phyloP scores from a whole-genome alignment of 2,113 vertebrate species.

The Trochalopteron elliotii region DNA sequence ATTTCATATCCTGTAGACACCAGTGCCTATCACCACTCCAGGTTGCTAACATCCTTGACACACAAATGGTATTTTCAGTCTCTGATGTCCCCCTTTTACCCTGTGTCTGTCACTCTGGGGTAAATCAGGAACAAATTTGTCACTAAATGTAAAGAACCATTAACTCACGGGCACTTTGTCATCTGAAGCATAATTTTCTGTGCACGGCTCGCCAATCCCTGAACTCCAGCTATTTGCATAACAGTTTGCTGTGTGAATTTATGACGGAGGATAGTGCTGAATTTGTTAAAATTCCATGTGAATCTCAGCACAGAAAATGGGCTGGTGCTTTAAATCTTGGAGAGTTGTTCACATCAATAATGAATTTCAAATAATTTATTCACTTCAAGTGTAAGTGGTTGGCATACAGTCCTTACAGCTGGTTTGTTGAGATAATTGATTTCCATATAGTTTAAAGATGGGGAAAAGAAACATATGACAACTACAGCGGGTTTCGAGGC shows the following conservation, averaged over 20 bases:
- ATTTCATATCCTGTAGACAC: slow-evolving; percentile 83
- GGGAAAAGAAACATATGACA: slow-evolving; percentile 78
- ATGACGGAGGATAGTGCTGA: slow-evolving; percentile 59
- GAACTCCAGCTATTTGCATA: slow-evolving; percentile 78
- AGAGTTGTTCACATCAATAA: slow-evolving; percentile 85
- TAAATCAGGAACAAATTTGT: slow-evolving; percentile 77
- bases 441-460: slow-evolving; percentile 92
- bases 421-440: slow-evolving; percentile 96
- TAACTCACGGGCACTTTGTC: slow-evolving; percentile 72
- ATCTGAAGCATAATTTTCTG: slow-evolving; percentile 60
- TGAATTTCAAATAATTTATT: slow-evolving; percentile 95
- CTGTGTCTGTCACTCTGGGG: slow-evolving; percentile 78
- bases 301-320: slow-evolving; percentile 64
- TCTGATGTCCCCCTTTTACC: slow-evolving; percentile 66
- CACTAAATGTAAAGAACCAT: slow-evolving; percentile 77
- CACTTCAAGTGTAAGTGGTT: slow-evolving; percentile 90
- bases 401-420: slow-evolving; percentile 88
- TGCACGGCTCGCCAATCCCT: neutral
- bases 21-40: slow-evolving; percentile 83
- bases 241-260: slow-evolving; percentile 55
- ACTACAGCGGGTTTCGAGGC: slow-evolving; percentile 67
- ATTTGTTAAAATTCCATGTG: slow-evolving; percentile 84
- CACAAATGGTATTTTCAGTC: slow-evolving; percentile 81
- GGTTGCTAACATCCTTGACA: slow-evolving; percentile 82
- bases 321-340: slow-evolving; percentile 81